Conservation (phyloP, 2,113 vertebrate species). For the Burhinus oedicnemus region DNA sequence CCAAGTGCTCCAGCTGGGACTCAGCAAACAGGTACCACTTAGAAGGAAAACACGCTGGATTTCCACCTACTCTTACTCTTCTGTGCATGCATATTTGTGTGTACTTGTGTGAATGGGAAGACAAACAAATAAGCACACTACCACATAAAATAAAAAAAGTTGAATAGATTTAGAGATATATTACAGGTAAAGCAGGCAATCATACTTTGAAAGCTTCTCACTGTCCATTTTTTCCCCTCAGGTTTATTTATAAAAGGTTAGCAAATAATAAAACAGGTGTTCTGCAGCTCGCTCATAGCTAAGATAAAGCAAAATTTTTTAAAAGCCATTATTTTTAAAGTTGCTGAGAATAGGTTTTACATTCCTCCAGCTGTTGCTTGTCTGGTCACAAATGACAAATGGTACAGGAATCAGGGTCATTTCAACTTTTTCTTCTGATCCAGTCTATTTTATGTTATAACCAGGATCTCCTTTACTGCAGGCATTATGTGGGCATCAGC, state of each 20-base stretch:
- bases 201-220: fast-evolving
- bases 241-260: neutral
- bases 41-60: fast-evolving
- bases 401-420: neutral
- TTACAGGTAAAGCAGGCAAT: neutral
- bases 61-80: neutral
- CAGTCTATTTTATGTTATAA: neutral
- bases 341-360: neutral
- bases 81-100: neutral
- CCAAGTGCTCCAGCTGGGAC: constrained; percentile 24
- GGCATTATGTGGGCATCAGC: neutral
- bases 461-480: neutral
- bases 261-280: neutral
- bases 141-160: neutral
- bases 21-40: constrained; percentile 73
- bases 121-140: neutral
- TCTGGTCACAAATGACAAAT: neutral
- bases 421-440: neutral
- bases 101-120: neutral
- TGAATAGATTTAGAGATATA: neutral
- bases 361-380: neutral
- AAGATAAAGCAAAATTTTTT: neutral
- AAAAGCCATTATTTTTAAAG: neutral
- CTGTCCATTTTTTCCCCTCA: neutral
- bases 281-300: neutral